Base-by-base conservation (phyloP, 2,888 invertebrate species). In the Leistus spinibarbis region DNA sequence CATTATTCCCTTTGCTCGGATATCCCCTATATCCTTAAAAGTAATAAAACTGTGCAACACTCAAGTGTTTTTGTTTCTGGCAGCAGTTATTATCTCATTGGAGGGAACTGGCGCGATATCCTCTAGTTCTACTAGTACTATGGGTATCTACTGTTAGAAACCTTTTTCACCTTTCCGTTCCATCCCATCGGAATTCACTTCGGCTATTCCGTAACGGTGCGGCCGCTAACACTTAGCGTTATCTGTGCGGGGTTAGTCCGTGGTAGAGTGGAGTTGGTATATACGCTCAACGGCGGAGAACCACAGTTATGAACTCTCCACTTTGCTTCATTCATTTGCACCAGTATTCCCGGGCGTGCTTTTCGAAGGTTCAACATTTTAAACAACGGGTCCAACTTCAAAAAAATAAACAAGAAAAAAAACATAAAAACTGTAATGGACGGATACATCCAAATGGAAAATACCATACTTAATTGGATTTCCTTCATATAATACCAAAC, bases 261-360 rank as follows among this genome's bases (percentile, higher is more conserved):
- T n/a, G n/a, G n/a, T n/a, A n/a, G 40, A 40, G 40, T 40, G 40
- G 40, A 40, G 40, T 40, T 40, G 40, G 40, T 10, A 13, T 40
- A 40, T 13, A 13, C 40, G 40, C 10, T 40, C 40, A 13, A 40
- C 40, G 40, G 1, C 13, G 40, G 40, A 40, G 13, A 13, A 60
- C n/a, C 54, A 5, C 60, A 60, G 60, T 60, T 60, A 60, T 60
- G 60, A 60, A 60, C 60, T 60, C 60, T 60, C 22, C 60, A 22
- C 60, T 60, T 10, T 22, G 60, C n/a, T 60, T 60, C 60, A 22
- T 60, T 60, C 60, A 60, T 60, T 54, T 60, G 60, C 60, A 60
- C 60, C 13, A 19, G 40, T 40, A 60, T 60, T 60, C 60, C 60
- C 22, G 16, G 17, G 60, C 22, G 16, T 19, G 19, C 60, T 60